Evolutionary conservation across 2,797 vertebrate genomes (phyloP).

Genomic region (Fistularia tabacaria): DNA sequence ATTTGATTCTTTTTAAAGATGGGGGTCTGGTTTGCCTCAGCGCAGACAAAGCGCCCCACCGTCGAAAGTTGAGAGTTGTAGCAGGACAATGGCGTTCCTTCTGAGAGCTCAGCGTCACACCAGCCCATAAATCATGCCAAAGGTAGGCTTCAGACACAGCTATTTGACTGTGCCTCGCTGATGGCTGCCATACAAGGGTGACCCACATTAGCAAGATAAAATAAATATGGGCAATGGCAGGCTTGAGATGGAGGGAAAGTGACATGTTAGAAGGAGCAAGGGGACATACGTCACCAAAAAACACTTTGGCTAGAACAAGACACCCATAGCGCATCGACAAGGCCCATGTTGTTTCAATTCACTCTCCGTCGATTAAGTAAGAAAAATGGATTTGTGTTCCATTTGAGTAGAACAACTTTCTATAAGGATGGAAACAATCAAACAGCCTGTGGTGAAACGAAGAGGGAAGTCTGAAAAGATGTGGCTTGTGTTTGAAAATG

Average conservation of each 20-base stretch:
- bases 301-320: conserved; percentile 48
- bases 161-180: conserved; percentile 78
- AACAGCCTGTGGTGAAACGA: conserved; percentile 40
- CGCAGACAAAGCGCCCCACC: conserved; percentile 92
- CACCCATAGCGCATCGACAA: conserved; percentile 43
- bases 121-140: conserved; percentile 89
- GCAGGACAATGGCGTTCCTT: conserved; percentile 91
- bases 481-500: conserved; percentile 47
- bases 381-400: conserved; percentile 39
- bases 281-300: conserved; percentile 59
- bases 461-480: conserved; percentile 33
- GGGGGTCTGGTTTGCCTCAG: conserved; percentile 98
- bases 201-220: conserved; percentile 83
- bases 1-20: conserved; percentile 98
- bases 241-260: conserved; percentile 66
- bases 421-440: conserved; percentile 59
- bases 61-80: conserved; percentile 80
- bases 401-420: conserved; percentile 32
- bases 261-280: conserved; percentile 71
- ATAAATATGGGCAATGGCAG: conserved; percentile 77
- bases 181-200: conserved; percentile 79
- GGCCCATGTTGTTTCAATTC: conserved; percentile 61
- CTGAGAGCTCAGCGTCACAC: conserved; percentile 75
- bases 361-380: conserved; percentile 31
- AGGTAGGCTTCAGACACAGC: conserved; percentile 82